Evolutionary conservation across 2,797 vertebrate species (phyloP), one percentile per base, ranked within the genome.

Genomic region (Gila robusta): DNA sequence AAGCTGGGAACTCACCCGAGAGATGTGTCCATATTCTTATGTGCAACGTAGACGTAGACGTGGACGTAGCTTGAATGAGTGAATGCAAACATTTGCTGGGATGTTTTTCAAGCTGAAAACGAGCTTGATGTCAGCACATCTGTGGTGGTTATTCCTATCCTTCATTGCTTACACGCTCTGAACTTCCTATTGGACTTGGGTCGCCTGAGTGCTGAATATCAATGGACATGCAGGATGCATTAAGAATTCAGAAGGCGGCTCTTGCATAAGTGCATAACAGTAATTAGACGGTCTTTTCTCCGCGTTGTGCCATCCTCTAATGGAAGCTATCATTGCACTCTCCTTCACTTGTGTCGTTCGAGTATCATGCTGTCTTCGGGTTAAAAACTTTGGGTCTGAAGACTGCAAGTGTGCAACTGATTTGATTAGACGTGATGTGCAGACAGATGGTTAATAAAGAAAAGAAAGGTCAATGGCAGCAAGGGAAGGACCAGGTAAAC

Each of bases 281-380:
- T 91, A 91, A 90, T 90, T 90, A 90, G 81, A 74, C 52, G 35
- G 72, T 80, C 86, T 86, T 81, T 78, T 84, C 64, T 73, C 81
- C 52, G 49, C 73, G 79, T 83, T 89, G 83, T 86, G 79, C 81
- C 2, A n/a, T 81, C 39, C 39, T 86, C 47, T 90, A 87, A 88
- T 85, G 83, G 81, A 88, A 59, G 62, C 67, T 88, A 78, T 89
- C 69, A 69, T 74, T 70, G 32, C 17, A 21, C 21, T 79, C 35
- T 49, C 44, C 28, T 37, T 26, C 37, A 32, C 37, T 78, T 64
- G 56, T 32, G 47, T 41, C 6, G 74, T 80, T 83, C 26, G 2
- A n/a, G 37, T 67, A 83, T 56, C 28, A 69, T 26, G 2, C 26
- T 28, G 77, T 59, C 35, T 49, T 81, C 11, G 2, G 70, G 78